phyloP scores from a whole-genome alignment of 1,140 invertebrate species.

The Arion vulgaris region DNA sequence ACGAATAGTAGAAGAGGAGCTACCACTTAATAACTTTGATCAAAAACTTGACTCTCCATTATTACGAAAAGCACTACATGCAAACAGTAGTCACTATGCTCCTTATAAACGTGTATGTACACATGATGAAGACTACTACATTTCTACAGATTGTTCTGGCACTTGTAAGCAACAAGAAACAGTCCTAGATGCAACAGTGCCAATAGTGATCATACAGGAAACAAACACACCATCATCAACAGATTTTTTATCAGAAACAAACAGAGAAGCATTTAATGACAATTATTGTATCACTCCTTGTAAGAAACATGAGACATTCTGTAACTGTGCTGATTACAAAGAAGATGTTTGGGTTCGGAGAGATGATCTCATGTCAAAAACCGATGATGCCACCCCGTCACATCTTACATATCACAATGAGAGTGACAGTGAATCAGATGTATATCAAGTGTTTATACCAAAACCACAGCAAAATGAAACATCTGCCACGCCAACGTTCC shows the following conservation, averaged over 20 bases:
- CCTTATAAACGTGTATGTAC: background rate
- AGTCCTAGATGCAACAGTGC: background rate
- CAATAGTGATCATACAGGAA: background rate
- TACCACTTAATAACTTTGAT: background rate
- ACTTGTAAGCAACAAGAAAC: constrained; percentile 1
- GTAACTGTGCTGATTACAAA: background rate
- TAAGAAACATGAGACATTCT: constrained; percentile 14
- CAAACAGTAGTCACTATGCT: background rate
- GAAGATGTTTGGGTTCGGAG: constrained; percentile 25
- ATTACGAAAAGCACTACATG: background rate
- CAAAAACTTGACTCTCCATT: background rate
- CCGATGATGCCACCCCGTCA: background rate
- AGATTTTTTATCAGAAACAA: background rate
- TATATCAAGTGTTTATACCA: background rate
- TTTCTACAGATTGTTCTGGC: background rate
- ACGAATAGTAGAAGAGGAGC: background rate
- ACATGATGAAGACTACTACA: background rate
- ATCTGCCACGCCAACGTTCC: too few species aligned
- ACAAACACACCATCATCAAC: background rate
- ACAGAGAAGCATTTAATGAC: background rate
- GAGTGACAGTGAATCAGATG: constrained; percentile 12
- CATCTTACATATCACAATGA: background rate
- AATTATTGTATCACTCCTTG: constrained; percentile 3
- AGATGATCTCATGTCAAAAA: background rate
- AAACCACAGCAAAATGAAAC: background rate